phyloP scores from a whole-genome alignment of 2,113 vertebrate genomes.

The Brachionichthys hirsutus region DNA sequence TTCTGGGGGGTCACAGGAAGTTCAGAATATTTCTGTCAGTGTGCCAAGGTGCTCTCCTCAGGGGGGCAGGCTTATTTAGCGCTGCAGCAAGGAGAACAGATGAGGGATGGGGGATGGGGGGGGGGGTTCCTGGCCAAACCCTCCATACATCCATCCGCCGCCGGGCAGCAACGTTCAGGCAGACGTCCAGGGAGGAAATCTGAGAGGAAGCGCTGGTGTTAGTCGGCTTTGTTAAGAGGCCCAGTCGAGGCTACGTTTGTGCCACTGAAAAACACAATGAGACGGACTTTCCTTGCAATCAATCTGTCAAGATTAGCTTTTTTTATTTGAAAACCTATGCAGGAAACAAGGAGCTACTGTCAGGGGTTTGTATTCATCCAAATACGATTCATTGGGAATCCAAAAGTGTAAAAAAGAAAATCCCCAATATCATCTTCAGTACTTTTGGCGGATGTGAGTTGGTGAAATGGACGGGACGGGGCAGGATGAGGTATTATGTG shows the following conservation, averaged over 20 bases:
- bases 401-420: too few species aligned
- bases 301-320: slow-evolving; percentile 26
- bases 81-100: slow-evolving; percentile 5
- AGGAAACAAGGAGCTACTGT: too few species aligned
- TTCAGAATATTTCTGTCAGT: slow-evolving; percentile 51
- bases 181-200: slow-evolving; percentile 30
- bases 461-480: too few species aligned
- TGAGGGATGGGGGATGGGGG: too few species aligned
- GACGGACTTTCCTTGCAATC: slow-evolving; percentile 2
- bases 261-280: slow-evolving; percentile 28
- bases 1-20: slow-evolving; percentile 44
- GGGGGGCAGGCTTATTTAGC: slow-evolving; percentile 3
- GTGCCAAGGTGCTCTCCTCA: slow-evolving; percentile 28
- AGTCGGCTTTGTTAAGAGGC: slow-evolving; percentile 14
- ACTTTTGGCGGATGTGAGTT: too few species aligned
- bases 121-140: slow-evolving; percentile 31
- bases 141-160: slow-evolving; percentile 7
- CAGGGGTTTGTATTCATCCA: too few species aligned
- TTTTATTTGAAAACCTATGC: not conserved
- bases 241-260: slow-evolving; percentile 10
- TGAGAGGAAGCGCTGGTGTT: slow-evolving; percentile 30
- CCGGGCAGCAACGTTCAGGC: slow-evolving; percentile 3
- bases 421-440: too few species aligned
- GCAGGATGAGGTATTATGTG: too few species aligned
- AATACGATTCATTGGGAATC: too few species aligned